A percentile compares a stretch with the other conserved stretches of the same genome.
phyloP scores from a whole-genome alignment of 2,888 invertebrate species.

The Spisula subtruncata region DNA sequence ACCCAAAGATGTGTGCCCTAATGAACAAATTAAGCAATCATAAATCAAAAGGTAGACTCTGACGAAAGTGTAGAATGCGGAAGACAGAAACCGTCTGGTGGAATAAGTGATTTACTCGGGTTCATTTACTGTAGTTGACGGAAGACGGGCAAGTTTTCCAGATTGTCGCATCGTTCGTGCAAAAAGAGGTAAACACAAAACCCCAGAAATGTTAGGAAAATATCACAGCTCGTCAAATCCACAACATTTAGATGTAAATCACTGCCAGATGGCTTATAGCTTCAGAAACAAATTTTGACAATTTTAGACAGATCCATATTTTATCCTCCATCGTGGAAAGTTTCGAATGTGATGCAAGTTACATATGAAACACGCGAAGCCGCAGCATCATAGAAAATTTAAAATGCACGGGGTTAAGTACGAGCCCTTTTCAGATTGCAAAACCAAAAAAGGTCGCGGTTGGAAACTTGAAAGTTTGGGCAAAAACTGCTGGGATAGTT shows the following conservation, averaged over 20 bases:
- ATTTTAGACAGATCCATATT: slow-evolving; percentile 43
- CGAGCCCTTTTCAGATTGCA: slow-evolving; percentile 26
- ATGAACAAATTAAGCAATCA: neutral
- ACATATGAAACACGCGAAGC: neutral
- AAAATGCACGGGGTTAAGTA: slow-evolving; percentile 35
- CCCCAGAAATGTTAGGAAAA: slow-evolving; percentile 15
- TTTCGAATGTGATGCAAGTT: neutral
- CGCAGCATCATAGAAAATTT: slow-evolving; percentile 10
- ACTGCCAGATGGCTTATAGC: slow-evolving; percentile 34
- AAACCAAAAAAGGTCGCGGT: slow-evolving; percentile 26
- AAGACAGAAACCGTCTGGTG: neutral
- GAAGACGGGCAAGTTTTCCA: slow-evolving; percentile 1
- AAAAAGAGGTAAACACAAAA: slow-evolving; percentile 26
- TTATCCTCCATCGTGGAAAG: slow-evolving; percentile 26
- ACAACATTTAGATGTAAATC: slow-evolving; percentile 23
- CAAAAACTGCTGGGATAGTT: slow-evolving; percentile 36
- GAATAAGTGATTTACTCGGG: neutral
- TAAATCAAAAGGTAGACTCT: neutral
- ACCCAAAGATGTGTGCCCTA: neutral
- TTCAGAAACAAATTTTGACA: slow-evolving; percentile 5
- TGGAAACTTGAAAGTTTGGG: neutral
- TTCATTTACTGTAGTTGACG: neutral
- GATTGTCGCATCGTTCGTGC: slow-evolving; percentile 23
- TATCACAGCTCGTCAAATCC: slow-evolving; percentile 35
- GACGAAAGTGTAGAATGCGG: neutral